Evolutionary conservation across 2,797 vertebrate species (phyloP).

Genomic region (Fringilla coelebs): DNA sequence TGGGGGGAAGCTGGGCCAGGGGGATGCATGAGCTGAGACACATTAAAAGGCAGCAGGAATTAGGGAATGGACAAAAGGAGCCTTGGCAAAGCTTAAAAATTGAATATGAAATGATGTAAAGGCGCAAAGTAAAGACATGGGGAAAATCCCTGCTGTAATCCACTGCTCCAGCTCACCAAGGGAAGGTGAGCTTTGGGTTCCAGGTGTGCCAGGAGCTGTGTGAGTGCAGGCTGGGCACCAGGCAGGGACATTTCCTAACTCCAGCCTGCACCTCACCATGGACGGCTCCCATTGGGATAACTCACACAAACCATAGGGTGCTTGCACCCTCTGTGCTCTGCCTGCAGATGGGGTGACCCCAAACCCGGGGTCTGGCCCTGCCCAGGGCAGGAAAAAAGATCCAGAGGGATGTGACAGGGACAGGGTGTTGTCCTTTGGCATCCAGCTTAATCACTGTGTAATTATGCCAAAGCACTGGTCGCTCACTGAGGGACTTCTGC

Average conservation of each 20-base stretch:
- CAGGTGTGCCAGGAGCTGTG: background rate
- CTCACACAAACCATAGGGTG: rapidly evolving
- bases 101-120: background rate
- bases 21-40: rapidly evolving
- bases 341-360: background rate
- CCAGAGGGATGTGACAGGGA: background rate
- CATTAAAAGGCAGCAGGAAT: background rate
- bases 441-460: background rate
- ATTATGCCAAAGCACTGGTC: background rate
- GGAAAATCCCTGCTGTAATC: background rate
- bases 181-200: background rate
- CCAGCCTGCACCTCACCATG: background rate
- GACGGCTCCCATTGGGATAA: background rate
- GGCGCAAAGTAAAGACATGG: background rate
- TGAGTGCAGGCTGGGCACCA: background rate
- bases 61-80: background rate
- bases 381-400: background rate
- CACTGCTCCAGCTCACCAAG: background rate
- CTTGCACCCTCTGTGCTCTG: background rate
- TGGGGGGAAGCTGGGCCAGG: background rate
- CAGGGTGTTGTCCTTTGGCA: background rate
- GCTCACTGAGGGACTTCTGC: background rate
- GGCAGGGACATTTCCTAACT: background rate
- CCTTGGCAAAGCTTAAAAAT: background rate
- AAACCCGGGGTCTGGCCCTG: background rate